These are phyloP conservation scores for Cryptomyrus ogoouensis DNA, from an alignment of 2,113 vertebrate species.

Conservation along the genomic window DNA sequence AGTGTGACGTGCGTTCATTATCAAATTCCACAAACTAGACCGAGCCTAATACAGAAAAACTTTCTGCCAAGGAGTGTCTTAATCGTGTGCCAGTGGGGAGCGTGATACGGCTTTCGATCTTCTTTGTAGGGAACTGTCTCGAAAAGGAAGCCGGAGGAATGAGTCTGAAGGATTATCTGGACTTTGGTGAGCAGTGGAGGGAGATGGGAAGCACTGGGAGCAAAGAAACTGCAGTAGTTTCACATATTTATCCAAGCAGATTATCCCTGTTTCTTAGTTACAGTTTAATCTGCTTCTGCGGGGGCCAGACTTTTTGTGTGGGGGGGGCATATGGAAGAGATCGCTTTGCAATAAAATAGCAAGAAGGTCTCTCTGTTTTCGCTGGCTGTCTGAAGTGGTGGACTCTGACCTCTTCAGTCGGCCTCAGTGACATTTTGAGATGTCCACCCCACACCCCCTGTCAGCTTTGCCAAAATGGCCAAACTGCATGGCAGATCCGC, in stretches of 20 bases:
- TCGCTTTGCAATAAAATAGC: not conserved
- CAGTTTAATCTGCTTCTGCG: slow-evolving; percentile 22
- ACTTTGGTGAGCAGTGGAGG: not conserved
- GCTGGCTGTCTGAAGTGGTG: not conserved
- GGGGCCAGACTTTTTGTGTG: too few relatives aligned
- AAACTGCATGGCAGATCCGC: not conserved
- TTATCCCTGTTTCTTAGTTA: slow-evolving; percentile 40
- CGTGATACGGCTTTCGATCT: not conserved
- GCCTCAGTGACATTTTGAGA: not conserved
- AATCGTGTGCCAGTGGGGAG: not conserved
- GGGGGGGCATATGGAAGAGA: not conserved
- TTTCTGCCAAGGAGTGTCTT: not conserved
- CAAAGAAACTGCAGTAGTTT: slow-evolving; percentile 36
- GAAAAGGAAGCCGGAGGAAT: not conserved
- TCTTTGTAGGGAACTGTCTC: not conserved
- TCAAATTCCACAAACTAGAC: not conserved
- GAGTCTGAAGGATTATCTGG: not conserved
- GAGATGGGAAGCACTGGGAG: not conserved
- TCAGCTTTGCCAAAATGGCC: not conserved
- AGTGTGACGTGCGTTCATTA: not conserved
- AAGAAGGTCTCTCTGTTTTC: not conserved
- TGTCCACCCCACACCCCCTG: not conserved
- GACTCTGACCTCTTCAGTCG: not conserved
- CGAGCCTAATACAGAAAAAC: not conserved
- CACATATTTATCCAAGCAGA: slow-evolving; percentile 44